Base-by-base conservation (phyloP, 2,888 invertebrate genomes). In the Cactoblastis cactorum region DNA sequence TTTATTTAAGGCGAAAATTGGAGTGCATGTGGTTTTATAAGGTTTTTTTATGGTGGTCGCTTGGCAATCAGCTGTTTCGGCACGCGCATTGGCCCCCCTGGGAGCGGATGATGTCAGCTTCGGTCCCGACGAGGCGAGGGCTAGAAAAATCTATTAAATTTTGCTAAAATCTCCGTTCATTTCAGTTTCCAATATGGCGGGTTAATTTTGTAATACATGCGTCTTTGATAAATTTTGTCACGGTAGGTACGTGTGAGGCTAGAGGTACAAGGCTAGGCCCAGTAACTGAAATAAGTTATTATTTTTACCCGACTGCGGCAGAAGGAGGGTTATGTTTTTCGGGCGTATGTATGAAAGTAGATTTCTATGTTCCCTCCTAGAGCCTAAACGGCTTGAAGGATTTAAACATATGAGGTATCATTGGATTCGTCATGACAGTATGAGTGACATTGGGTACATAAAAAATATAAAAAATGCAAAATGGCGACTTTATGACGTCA, bases 41-140 rank as follows among this genome's bases (percentile, higher is more conserved):
- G 63, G 66, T 79, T 84, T 86, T n/a, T 85, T 88, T 87, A 85
- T 83, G 80, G 79, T 78, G 79, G 80, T 75, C 76, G 77, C 69
- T 65, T 71, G 77, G 82, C 81, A 86, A 87, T 88, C 88, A 88
- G 88, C 88, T 88, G 88, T 86, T 85, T 77, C 72, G 83, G 85
- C 85, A 85, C 86, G 83, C 83, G 83, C 70, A 62, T 67, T 67
- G 34, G 73, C 74, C 79, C 80, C 78, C 79, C 71, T 67, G 68
- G 77, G 81, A 77, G 71, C 69, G 69, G 72, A 68, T 77, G 83
- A 79, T 76, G 83, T 82, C 77, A 77, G 76, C 75, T 70, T 69
- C 22, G 49, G 17, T 32, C 65, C n/a, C n/a, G n/a, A n/a, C n/a
- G n/a, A n/a, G 64, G 66, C 65, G 67, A 67, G 59, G 62, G 65